Base-by-base conservation (phyloP, 2,113 vertebrate genomes). In the Eulemur rufifrons region DNA sequence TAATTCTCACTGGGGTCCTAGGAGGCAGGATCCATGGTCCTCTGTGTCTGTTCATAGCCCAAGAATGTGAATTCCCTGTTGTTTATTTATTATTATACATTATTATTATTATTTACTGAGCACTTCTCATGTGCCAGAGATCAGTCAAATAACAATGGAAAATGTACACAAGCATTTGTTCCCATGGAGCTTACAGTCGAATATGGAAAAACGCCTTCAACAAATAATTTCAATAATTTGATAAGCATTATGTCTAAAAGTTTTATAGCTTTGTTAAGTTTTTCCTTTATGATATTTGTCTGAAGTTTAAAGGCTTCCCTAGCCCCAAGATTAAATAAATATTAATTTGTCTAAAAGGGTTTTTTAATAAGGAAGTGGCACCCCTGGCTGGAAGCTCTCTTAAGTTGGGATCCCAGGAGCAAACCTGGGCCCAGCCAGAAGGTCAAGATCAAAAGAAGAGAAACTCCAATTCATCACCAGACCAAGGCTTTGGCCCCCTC, bases 131-230 rank as follows among this genome's bases (percentile, higher is more conserved):
- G 1, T 81, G 12, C 12, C 39, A 94, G 15, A 91, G 23, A 61
- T 20, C 23, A 98, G 95, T 96, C 94, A 97, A 98, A 89, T 73
- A 82, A 92, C 42, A 92, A 13, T 78, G 42, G 69, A 25, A 88
- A 86, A 86, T 29, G 27, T 45, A 83, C 52, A 80, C 42, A 61
- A 47, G 20, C 54, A 47, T 20, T 90, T 90, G 13, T 39, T 84
- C 27, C 78, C 52, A 29, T 34, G 39, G 68, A 84, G 27, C 61
- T 92, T 87, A 68, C 8, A 76, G 59, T 69, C 80, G 69, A 92
- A 74, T 39, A 69, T 14, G 47, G 15, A 97, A 95, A 85, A 85
- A 82, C 2, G 94, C 63, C 59, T 88, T 84, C 74, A 92, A 63
- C 27, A 47, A 50, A 29, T 47, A 32, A 76, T 74, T 47, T 42